Conservation (phyloP, 2,888 invertebrate species). For the Lochmaea crataegi region DNA sequence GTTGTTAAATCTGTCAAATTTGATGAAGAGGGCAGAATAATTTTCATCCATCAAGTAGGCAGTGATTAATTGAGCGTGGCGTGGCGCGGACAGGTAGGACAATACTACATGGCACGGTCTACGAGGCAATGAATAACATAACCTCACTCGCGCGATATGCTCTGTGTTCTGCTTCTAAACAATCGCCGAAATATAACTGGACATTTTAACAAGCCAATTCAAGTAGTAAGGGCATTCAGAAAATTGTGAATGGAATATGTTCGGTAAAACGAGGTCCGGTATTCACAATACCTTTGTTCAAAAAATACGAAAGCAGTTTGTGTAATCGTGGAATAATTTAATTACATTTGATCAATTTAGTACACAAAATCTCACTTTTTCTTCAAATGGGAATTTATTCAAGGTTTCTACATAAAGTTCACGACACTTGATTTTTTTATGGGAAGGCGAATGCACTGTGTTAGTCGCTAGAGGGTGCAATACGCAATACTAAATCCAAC, state of each 20-base stretch:
- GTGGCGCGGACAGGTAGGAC: constrained; percentile 63
- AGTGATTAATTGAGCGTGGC: constrained; percentile 61
- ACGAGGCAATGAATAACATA: constrained; percentile 58
- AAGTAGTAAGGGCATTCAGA: constrained; percentile 13
- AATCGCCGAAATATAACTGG: constrained; percentile 25
- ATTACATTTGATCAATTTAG: too few species aligned
- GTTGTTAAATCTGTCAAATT: constrained; percentile 53
- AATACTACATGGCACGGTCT: constrained; percentile 57
- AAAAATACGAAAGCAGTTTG: not conserved
- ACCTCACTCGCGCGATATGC: constrained; percentile 28
- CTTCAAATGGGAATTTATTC: too few species aligned
- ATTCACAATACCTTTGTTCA: constrained; percentile 3
- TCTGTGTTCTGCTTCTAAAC: constrained; percentile 17
- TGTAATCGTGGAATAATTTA: too few species aligned
- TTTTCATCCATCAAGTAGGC: constrained; percentile 61
- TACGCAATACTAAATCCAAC: too few species aligned
- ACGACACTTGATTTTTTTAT: too few species aligned
- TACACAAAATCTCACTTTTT: too few species aligned
- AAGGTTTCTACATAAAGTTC: too few species aligned
- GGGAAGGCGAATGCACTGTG: too few species aligned
- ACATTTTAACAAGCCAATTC: constrained; percentile 33
- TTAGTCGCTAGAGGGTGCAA: too few species aligned
- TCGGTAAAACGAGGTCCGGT: not conserved
- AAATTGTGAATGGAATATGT: constrained; percentile 4
- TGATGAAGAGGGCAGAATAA: constrained; percentile 61